Base-by-base conservation (phyloP, 2,888 invertebrate species). In the Netelia fuscicornis region DNA sequence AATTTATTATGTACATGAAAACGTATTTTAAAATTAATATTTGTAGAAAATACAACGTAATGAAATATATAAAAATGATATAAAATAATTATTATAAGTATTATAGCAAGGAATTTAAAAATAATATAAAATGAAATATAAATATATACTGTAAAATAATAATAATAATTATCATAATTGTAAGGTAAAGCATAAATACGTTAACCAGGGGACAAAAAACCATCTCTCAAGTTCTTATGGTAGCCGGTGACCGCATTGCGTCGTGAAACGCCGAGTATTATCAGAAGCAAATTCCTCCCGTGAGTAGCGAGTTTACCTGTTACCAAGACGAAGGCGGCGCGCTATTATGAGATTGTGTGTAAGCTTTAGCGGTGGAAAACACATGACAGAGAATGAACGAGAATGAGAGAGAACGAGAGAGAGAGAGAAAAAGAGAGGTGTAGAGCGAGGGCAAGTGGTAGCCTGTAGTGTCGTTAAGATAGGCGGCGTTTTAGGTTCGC, bases 401-500 rank as follows among this genome's bases (percentile, higher is more conserved):
- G 54, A 71, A 62, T 42, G 58, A 54, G 2, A 52, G 30, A 75
- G 11, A 17, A 20, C 54, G 37, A 23, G 13, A 2, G 10, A 60
- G 44, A 30, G 67, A 62, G 58, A 54, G 2, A 52, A 37, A 75
- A 8, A 17, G 30, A 52, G 42, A 25, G 13, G 8, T 20, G 52
- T 25, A n/a, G 5, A 60, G 44, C 42, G 2, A n/a, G 25, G 20
- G 17, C 72, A 13, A 17, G 71, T 44, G 25, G 72, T 44, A 72
- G 44, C 74, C 42, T 85, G 78, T 83, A 81, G 86, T 80, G 82
- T 85, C 85, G 86, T 86, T 88, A 87, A 87, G 87, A 87, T 87
- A 88, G 86, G 77, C 70, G 64, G 85, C 84, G 86, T 87, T 88
- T 88, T 86, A 87, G 85, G 85, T 77, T 83, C 86, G 83, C 79